phyloP scores from a whole-genome alignment of 2,797 vertebrate species.

The Myotis vivesi region DNA sequence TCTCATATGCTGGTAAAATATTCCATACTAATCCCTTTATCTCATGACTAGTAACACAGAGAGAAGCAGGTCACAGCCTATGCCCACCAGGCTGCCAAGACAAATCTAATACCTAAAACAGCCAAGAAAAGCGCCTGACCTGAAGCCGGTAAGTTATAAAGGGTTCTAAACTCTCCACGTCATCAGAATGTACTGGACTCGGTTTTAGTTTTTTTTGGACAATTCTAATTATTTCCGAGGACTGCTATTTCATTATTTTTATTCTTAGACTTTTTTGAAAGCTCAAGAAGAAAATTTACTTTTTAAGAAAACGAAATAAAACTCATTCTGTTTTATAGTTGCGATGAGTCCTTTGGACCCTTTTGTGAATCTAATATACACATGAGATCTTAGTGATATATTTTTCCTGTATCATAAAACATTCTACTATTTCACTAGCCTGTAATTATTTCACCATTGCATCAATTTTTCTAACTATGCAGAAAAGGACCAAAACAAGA shows the following conservation, averaged over 20 bases:
- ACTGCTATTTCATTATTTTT: neutral
- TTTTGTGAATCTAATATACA: neutral
- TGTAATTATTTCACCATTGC: neutral
- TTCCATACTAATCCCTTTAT: neutral
- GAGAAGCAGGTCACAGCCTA: neutral
- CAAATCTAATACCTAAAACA: neutral
- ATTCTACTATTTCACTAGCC: neutral
- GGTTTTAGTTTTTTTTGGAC: neutral
- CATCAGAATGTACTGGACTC: neutral
- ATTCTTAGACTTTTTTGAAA: slow-evolving; percentile 5
- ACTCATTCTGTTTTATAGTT: neutral
- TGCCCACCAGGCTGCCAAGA: neutral
- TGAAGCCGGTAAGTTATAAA: neutral
- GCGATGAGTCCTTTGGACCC: neutral
- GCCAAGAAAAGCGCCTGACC: neutral
- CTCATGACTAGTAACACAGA: neutral
- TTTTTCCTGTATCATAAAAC: neutral
- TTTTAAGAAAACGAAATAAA: neutral
- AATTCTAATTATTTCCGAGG: neutral
- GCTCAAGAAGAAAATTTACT: slow-evolving; percentile 1
- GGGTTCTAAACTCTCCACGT: neutral
- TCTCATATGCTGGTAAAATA: neutral
- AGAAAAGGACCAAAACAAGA: slow-evolving; percentile 18
- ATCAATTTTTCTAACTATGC: neutral
- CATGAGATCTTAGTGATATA: neutral